Evolutionary conservation across 2,888 invertebrate genomes (phyloP).

Genomic region (Drosophila sordidula): DNA sequence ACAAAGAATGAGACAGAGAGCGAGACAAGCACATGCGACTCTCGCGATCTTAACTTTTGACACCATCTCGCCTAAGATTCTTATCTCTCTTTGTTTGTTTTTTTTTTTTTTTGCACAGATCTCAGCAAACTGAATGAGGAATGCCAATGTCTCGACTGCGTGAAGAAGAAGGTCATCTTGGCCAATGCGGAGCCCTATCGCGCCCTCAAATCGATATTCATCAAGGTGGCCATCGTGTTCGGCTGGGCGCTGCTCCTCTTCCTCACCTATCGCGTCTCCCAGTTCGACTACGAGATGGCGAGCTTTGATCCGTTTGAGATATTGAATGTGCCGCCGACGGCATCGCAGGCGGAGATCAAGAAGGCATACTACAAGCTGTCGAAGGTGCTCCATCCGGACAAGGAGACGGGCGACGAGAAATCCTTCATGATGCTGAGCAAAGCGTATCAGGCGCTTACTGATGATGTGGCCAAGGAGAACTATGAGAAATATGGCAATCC

Average conservation of each 20-base stretch:
- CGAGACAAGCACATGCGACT: constrained; percentile 10
- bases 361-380: constrained; percentile 98
- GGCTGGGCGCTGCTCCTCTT: constrained; percentile 94
- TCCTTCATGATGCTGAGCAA: constrained; percentile 99
- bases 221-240: constrained; percentile 91
- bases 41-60: constrained; percentile 35
- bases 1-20: background rate
- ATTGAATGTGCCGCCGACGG: constrained; percentile 93
- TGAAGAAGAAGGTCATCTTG: constrained; percentile 92
- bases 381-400: constrained; percentile 97
- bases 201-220: constrained; percentile 91
- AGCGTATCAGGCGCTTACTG: constrained; percentile 96
- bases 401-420: constrained; percentile 98
- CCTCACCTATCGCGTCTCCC: constrained; percentile 95
- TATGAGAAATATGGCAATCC: constrained; percentile 99
- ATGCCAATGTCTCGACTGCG: constrained; percentile 96
- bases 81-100: constrained; percentile 16
- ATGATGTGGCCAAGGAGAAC: constrained; percentile 98
- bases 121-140: constrained; percentile 90
- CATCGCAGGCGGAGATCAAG: constrained; percentile 95
- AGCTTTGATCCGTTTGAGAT: constrained; percentile 99
- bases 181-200: constrained; percentile 95
- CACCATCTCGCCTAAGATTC: constrained; percentile 4
- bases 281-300: constrained; percentile 98
- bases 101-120: constrained; percentile 86